Base-by-base conservation (phyloP, 2,888 invertebrate genomes). In the Melanargia galathea region DNA sequence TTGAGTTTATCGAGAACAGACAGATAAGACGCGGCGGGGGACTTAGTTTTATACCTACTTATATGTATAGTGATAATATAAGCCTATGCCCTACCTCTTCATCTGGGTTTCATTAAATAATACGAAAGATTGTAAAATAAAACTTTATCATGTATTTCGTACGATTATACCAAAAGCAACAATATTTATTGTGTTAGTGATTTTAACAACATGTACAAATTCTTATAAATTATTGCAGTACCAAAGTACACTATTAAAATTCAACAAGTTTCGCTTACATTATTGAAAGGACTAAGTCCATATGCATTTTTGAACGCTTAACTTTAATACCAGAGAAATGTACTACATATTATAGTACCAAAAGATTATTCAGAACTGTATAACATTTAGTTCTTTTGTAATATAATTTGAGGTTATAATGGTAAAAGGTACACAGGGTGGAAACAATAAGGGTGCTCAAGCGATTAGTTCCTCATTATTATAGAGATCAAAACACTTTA, bases 131-230 rank as follows among this genome's bases (percentile, higher is more conserved):
- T 18, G 49, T 51, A 51, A 51, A 51, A 33, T 51, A 51, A 33
- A 51, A 51, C 26, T 26, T 49, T 49, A 30, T 51, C 1, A 10
- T 30, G 26, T 51, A 16, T 16, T 8, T 51, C 51, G 18, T 51
- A 49, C 16, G 30, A 51, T 51, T 49, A 43, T 30, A 46, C 46
- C 46, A 16, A 30, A 48, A 49, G 26, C 49, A 30, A 11, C 30
- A 30, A 30, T 33, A 5, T 33, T 8, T 51, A 51, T n/a, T n/a
- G n/a, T n/a, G 49, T 18, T 30, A 3, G 24, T 8, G 18, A 43
- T 43, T 51, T 18, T 51, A 30, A 30, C 30, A 51, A 5, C 10
- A n/a, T n/a, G 18, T 51, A 48, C 46, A 30, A 30, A 49, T 49
- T 49, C 10, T 16, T 48, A 16, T 24, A 6, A 49, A 49, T 45